Conservation (phyloP, 2,113 vertebrate genomes). For the Hyperopisus bebe region DNA sequence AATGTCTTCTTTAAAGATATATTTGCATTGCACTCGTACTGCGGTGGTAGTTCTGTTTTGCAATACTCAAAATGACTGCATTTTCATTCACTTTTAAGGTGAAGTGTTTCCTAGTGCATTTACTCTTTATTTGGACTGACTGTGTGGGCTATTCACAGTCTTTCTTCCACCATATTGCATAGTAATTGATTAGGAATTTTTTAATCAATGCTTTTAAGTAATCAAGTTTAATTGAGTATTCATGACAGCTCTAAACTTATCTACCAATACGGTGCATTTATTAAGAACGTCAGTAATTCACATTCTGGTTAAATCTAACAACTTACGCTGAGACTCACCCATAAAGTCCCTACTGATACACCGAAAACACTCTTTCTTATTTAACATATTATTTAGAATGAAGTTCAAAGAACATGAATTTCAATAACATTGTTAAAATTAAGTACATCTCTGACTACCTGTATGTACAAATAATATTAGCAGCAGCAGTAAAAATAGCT, state of each 20-base stretch:
- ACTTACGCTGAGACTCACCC: not conserved
- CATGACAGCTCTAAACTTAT: not conserved
- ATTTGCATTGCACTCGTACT: not conserved
- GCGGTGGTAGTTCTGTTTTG: not conserved
- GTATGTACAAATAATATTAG: not conserved
- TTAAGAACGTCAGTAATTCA: not conserved
- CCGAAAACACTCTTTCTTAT: not conserved
- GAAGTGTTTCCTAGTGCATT: not conserved
- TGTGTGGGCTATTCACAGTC: not conserved
- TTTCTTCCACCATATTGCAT: not conserved
- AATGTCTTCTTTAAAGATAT: not conserved
- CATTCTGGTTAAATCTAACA: not conserved
- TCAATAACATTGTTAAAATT: not conserved
- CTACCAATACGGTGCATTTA: not conserved
- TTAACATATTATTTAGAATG: not conserved
- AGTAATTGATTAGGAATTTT: not conserved
- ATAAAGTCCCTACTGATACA: not conserved
- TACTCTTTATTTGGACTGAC: not conserved
- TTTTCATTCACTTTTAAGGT: not conserved
- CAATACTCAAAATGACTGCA: not conserved
- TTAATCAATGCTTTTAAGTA: not conserved
- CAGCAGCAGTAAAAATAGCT: not conserved
- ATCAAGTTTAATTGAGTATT: not conserved
- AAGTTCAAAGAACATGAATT: not conserved
- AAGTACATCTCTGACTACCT: not conserved